phyloP scores from a whole-genome alignment of 2,888 invertebrate genomes.

The Terebella lapidaria region DNA sequence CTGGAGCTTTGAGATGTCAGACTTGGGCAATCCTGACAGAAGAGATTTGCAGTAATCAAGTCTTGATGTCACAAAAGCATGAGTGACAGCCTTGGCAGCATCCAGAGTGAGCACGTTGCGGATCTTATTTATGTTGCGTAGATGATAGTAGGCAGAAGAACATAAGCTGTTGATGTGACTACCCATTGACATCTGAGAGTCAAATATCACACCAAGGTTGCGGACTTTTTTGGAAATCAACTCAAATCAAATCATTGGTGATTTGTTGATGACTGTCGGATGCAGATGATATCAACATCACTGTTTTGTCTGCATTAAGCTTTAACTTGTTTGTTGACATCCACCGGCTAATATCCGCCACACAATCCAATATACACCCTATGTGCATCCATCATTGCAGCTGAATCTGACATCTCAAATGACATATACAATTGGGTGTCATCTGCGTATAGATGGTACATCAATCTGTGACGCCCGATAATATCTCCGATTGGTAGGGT shows the following conservation, averaged over 20 bases:
- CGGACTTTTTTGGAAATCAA: background rate
- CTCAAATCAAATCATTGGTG: background rate
- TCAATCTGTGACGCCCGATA: background rate
- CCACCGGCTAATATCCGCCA: background rate
- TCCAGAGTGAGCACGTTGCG: background rate
- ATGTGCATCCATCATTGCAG: background rate
- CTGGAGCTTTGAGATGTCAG: background rate
- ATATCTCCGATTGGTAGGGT: background rate
- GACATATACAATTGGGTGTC: background rate
- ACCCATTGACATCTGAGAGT: background rate
- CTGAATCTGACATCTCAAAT: background rate
- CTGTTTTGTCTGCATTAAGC: background rate
- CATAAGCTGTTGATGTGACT: background rate
- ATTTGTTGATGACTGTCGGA: background rate
- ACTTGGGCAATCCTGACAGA: background rate
- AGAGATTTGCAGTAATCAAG: background rate
- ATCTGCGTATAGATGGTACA: background rate
- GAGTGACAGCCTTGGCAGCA: background rate
- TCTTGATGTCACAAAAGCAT: background rate
- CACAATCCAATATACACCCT: background rate
- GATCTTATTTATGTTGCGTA: background rate
- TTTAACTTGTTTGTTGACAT: background rate
- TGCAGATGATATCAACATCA: background rate
- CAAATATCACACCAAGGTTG: background rate
- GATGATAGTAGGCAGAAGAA: background rate